Evolutionary conservation across 2,797 vertebrate species (phyloP).

Genomic region (Sebastes alutus): DNA sequence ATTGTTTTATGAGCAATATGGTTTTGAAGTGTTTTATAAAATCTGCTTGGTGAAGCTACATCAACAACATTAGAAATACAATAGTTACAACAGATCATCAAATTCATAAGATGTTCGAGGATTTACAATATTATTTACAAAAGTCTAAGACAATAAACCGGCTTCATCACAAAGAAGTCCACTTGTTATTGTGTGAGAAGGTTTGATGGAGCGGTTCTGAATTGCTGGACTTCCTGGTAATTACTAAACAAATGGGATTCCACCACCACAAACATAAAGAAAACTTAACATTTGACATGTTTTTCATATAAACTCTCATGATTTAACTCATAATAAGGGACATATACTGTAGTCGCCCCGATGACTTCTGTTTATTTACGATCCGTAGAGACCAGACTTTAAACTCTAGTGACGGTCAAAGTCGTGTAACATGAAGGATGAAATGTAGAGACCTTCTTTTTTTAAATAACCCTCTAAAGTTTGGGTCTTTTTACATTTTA

Average conservation of each 20-base stretch:
- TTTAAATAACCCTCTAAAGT: no score
- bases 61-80: background rate
- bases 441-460: background rate
- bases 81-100: background rate
- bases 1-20: background rate
- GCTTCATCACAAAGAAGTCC: background rate
- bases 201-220: background rate
- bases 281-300: background rate
- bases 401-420: background rate
- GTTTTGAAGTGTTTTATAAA: background rate
- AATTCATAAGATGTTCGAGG: background rate
- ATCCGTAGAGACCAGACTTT: background rate
- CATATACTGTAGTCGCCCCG: background rate
- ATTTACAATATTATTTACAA: background rate
- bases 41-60: background rate
- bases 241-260: background rate
- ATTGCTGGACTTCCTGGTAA: background rate
- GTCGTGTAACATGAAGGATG: background rate
- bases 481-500: background rate
- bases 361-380: conserved; percentile 15
- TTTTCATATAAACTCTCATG: conserved; percentile 10
- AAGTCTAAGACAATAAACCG: background rate
- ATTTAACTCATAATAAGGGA: background rate
- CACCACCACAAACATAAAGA: conserved; percentile 16
- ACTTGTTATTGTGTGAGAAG: background rate